These are phyloP conservation scores for Pocota personata DNA, from an alignment of 2,888 invertebrate species.

Conservation along the genomic window DNA sequence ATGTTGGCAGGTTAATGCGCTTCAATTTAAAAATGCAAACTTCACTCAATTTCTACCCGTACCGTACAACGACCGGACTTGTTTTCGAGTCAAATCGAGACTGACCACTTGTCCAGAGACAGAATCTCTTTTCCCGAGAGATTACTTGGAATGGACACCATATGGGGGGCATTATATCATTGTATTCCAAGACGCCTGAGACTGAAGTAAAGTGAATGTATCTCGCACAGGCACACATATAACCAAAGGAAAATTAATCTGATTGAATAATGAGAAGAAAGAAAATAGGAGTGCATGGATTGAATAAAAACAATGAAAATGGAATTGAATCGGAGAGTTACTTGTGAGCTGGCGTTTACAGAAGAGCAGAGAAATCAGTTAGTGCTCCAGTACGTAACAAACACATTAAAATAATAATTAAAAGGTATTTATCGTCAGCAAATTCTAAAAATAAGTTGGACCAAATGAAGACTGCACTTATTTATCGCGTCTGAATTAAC, in stretches of 20 bases:
- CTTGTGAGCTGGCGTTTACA: constrained; percentile 11
- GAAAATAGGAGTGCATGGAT: constrained; percentile 28
- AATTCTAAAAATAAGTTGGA: too few relatives aligned
- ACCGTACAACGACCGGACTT: constrained; percentile 5
- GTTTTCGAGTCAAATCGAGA: constrained; percentile 16
- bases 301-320: constrained; percentile 13
- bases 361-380: not conserved
- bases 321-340: constrained; percentile 7
- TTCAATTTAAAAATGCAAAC: not conserved
- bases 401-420: too few relatives aligned
- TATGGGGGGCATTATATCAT: not conserved
- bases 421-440: too few relatives aligned
- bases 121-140: constrained; percentile 11
- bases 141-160: not conserved
- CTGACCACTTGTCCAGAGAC: constrained; percentile 17
- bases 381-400: too few relatives aligned
- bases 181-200: constrained; percentile 12
- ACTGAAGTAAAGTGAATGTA: constrained; percentile 52
- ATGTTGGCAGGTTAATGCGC: constrained; percentile 28
- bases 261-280: constrained; percentile 45
- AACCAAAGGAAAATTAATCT: constrained; percentile 22
- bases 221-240: not conserved
- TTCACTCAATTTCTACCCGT: not conserved
- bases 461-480: too few relatives aligned
- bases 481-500: too few relatives aligned